Evolutionary conservation across 64 coral and sea anemone species (phyloP).

Genomic region (Stichodactyla mertensii): DNA sequence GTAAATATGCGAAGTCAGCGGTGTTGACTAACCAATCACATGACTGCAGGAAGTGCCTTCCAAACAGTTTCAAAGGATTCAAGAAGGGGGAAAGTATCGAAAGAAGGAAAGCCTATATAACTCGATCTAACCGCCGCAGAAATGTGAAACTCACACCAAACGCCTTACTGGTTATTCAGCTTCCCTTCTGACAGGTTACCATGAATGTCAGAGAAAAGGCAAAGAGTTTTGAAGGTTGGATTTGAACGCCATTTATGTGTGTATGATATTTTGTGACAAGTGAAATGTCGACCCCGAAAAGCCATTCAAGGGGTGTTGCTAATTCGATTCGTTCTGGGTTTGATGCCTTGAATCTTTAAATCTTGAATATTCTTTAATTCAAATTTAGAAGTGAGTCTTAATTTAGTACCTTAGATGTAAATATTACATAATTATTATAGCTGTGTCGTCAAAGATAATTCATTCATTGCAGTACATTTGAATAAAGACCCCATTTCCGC

Average conservation of each 20-base stretch:
- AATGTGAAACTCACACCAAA: neutral
- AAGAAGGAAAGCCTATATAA: neutral
- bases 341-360: neutral
- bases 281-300: neutral
- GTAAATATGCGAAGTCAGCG: constrained; percentile 1
- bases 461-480: neutral
- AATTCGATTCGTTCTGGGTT: neutral
- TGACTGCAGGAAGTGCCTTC: constrained; percentile 13
- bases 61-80: neutral
- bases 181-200: neutral
- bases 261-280: neutral
- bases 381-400: neutral
- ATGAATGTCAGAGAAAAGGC: constrained; percentile 29
- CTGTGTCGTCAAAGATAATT: neutral
- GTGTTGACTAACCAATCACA: constrained; percentile 10
- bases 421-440: neutral
- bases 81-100: neutral
- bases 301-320: constrained; percentile 7
- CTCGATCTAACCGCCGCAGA: neutral
- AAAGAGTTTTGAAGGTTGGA: constrained; percentile 23
- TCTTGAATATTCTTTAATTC: neutral
- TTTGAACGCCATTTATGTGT: neutral
- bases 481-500: neutral
- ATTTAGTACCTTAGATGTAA: neutral
- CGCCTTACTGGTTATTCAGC: neutral